These are phyloP conservation scores for Drosophila percnosoma DNA, from an alignment of 2,888 invertebrate species.

Conservation along the genomic window DNA sequence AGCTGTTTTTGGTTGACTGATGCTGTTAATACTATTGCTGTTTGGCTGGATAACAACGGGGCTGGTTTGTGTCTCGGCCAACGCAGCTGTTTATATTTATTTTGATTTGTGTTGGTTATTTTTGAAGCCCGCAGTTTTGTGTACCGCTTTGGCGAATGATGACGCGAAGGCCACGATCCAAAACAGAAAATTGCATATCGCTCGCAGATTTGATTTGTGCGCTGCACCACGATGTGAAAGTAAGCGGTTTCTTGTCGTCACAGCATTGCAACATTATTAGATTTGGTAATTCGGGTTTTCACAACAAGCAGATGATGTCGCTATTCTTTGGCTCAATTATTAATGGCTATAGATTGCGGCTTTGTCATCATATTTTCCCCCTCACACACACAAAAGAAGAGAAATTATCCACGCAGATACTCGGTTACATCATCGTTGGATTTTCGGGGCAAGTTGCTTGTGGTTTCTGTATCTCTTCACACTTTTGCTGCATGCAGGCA, in stretches of 20 bases:
- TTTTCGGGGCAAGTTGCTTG: slow-evolving; percentile 28
- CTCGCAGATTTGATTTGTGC: slow-evolving; percentile 45
- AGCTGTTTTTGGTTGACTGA: slow-evolving; percentile 41
- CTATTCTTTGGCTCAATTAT: slow-evolving; percentile 61
- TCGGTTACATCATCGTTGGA: slow-evolving; percentile 55
- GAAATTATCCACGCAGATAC: slow-evolving; percentile 34
- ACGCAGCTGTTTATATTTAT: slow-evolving; percentile 24
- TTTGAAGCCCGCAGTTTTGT: slow-evolving; percentile 28
- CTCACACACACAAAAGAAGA: slow-evolving; percentile 8
- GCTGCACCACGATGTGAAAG: slow-evolving; percentile 55
- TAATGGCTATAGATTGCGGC: slow-evolving; percentile 30
- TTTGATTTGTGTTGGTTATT: slow-evolving; percentile 5
- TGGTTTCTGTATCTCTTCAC: slow-evolving; percentile 41
- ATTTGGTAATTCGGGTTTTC: slow-evolving; percentile 43
- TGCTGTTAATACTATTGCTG: slow-evolving; percentile 31
- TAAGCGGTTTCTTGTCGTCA: slow-evolving; percentile 47
- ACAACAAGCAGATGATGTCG: slow-evolving; percentile 43
- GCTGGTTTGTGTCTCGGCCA: slow-evolving; percentile 21
- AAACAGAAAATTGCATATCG: slow-evolving; percentile 46
- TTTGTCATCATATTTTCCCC: slow-evolving; percentile 18
- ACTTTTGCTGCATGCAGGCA: slow-evolving; percentile 36
- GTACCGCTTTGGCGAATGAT: slow-evolving; percentile 27
- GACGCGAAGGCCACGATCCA: slow-evolving; percentile 60
- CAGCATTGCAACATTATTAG: slow-evolving; percentile 8
- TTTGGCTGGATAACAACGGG: slow-evolving; percentile 19